Evolutionary conservation across 1,140 invertebrate genomes (phyloP).

Genomic region (Bombus cullumanus): DNA sequence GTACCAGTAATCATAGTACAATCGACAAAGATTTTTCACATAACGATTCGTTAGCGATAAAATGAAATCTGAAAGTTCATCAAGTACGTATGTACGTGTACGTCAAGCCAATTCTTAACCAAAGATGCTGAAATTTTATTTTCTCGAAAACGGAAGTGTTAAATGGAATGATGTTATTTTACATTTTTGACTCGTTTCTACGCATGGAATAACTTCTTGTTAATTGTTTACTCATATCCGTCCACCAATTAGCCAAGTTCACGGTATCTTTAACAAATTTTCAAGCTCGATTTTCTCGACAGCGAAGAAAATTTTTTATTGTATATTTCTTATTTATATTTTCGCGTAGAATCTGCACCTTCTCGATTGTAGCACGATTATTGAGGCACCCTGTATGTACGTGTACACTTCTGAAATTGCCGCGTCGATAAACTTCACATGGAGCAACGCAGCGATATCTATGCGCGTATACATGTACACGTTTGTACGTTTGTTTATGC

Average conservation of each 20-base stretch:
- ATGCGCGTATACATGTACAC: neutral
- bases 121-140: no score
- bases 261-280: neutral
- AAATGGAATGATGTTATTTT: no score
- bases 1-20: neutral
- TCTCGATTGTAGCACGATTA: neutral
- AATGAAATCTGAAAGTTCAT: neutral
- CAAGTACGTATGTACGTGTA: neutral
- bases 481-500: conserved; percentile 33
- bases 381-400: neutral
- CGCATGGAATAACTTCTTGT: no score
- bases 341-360: neutral
- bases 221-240: no score
- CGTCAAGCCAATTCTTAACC: no score
- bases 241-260: no score
- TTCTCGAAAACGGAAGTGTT: no score
- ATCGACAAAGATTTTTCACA: neutral
- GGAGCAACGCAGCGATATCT: conserved; percentile 38
- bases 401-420: conserved; percentile 27
- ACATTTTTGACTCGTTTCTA: no score
- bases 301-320: neutral
- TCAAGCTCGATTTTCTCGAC: neutral
- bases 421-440: conserved; percentile 34
- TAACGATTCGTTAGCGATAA: neutral
- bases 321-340: neutral